Percentiles rank a stretch among this genome's conserved stretches.
These are phyloP conservation scores for Asarcornis scutulata DNA, from an alignment of 2,113 vertebrate genomes.

Conservation along the genomic window DNA sequence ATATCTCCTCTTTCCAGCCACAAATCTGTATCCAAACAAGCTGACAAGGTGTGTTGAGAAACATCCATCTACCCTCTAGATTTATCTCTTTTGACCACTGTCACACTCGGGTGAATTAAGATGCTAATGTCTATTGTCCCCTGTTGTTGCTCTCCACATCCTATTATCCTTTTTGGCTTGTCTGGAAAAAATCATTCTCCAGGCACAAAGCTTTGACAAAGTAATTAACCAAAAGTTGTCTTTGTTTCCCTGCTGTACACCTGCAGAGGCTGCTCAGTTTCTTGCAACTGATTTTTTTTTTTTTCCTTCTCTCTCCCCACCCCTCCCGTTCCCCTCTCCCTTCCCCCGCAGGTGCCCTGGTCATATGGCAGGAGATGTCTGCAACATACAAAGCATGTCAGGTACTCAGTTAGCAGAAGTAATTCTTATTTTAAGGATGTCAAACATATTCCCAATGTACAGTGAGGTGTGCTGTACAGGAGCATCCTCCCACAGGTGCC, in stretches of 20 bases:
- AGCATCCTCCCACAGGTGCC: neutral
- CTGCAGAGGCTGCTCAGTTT: neutral
- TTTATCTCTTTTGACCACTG: neutral
- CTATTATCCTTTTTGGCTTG: neutral
- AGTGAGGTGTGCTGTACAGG: neutral
- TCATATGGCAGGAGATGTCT: neutral
- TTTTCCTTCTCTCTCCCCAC: no score
- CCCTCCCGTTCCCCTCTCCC: no score
- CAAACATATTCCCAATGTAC: neutral
- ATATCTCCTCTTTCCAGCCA: neutral
- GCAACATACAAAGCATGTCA: neutral
- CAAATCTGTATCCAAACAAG: neutral
- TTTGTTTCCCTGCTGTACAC: neutral
- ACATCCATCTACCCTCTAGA: neutral
- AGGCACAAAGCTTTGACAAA: neutral
- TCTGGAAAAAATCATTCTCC: neutral
- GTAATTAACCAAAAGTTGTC: neutral
- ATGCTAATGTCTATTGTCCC: neutral
- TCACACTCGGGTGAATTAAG: neutral
- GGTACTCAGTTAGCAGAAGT: neutral
- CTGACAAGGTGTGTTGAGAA: neutral
- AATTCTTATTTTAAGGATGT: neutral
- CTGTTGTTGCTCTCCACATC: neutral
- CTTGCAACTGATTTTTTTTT: neutral
- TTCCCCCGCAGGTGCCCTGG: neutral